These are phyloP conservation scores for Meriones psammophilus DNA, from an alignment of 2,797 vertebrate genomes.

Conservation along the genomic window DNA sequence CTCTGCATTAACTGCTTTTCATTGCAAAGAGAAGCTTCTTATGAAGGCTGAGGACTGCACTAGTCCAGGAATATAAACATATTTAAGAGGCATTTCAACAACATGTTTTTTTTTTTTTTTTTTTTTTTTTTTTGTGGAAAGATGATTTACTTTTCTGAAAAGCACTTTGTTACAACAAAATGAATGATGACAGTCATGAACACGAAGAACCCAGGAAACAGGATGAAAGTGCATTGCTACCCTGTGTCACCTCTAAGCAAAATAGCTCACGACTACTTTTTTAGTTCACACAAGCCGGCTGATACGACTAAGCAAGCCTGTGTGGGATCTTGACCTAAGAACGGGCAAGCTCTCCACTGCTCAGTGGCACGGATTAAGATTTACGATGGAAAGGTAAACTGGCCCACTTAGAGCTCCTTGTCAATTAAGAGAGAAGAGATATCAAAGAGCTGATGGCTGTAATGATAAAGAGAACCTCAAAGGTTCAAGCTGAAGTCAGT, in stretches of 20 bases:
- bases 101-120: background rate
- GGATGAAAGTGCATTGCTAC: background rate
- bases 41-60: background rate
- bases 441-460: background rate
- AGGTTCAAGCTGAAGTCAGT: background rate
- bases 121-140: too few relatives aligned
- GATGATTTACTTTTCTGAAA: too few relatives aligned
- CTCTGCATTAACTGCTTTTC: background rate
- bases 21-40: background rate
- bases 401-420: background rate
- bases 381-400: background rate
- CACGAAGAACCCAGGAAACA: background rate
- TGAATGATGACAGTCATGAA: too few relatives aligned
- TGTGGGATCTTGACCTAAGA: background rate
- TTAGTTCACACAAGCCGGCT: background rate
- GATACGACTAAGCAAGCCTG: background rate
- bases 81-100: background rate
- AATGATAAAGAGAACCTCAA: background rate
- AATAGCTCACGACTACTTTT: slow-evolving; percentile 18
- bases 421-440: background rate
- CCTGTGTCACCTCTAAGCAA: background rate
- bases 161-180: too few relatives aligned
- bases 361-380: background rate
- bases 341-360: background rate
- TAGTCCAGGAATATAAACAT: background rate